Evolutionary conservation across 2,888 invertebrate genomes (phyloP).

Genomic region (Hydraecia micacea): DNA sequence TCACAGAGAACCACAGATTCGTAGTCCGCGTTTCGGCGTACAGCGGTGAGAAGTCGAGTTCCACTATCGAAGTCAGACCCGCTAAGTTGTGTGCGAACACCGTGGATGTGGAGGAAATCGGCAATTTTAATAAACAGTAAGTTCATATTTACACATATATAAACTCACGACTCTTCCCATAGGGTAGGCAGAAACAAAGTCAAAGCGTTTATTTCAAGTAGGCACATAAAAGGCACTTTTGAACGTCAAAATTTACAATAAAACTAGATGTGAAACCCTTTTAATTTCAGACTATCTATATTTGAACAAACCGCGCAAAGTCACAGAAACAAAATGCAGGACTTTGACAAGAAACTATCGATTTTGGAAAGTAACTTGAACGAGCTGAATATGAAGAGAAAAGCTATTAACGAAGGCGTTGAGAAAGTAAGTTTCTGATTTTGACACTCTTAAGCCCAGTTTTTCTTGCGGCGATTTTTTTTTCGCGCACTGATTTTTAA

Average conservation of each 20-base stretch:
- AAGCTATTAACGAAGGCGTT: constrained; percentile 78
- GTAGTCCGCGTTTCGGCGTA: constrained; percentile 91
- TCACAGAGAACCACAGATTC: constrained; percentile 91
- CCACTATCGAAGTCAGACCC: constrained; percentile 88
- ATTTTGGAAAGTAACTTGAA: constrained; percentile 77
- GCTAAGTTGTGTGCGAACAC: constrained; percentile 90
- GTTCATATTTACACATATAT: constrained; percentile 50
- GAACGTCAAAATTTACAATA: too few species aligned
- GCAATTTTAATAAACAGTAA: constrained; percentile 76
- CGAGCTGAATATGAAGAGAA: constrained; percentile 74
- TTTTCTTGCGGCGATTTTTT: too few species aligned
- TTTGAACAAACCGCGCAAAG: constrained; percentile 70
- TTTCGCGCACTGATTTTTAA: too few species aligned
- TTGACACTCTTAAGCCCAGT: background rate
- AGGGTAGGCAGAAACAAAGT: too few species aligned
- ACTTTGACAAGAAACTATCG: constrained; percentile 76
- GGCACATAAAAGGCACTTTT: too few species aligned
- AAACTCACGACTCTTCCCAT: too few species aligned
- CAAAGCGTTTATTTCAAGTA: too few species aligned
- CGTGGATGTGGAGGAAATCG: constrained; percentile 89
- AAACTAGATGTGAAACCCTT: background rate
- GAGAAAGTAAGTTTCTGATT: constrained; percentile 77
- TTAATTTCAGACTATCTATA: constrained; percentile 67
- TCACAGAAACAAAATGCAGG: constrained; percentile 72
- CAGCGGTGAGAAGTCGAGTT: constrained; percentile 91